A percentile compares a stretch with the other conserved stretches of the same genome.
These are phyloP conservation scores for Pitta sordida DNA, from an alignment of 2,113 vertebrate genomes.

Conservation along the genomic window DNA sequence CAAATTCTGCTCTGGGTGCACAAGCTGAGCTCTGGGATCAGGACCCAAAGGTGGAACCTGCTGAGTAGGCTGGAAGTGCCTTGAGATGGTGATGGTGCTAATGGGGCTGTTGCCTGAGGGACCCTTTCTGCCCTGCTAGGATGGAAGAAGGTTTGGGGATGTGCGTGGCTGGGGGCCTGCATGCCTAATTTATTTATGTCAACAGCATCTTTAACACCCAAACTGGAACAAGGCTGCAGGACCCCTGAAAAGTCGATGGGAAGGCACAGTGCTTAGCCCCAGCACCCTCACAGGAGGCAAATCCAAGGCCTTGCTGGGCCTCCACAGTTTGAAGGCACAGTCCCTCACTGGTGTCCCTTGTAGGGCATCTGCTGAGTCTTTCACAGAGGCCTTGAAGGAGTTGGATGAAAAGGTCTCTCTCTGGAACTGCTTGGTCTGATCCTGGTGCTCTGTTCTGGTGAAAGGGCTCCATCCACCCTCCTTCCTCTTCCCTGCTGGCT, in stretches of 20 bases:
- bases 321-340: background rate
- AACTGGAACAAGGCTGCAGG: background rate
- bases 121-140: background rate
- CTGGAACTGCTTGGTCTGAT: background rate
- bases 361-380: background rate
- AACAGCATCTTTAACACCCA: background rate
- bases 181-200: background rate
- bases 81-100: background rate
- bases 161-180: accelerated
- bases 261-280: background rate
- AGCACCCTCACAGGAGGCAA: background rate
- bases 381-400: background rate
- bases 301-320: background rate
- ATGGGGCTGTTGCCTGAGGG: background rate
- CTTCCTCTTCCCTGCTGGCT: background rate
- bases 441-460: background rate
- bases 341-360: background rate
- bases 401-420: background rate
- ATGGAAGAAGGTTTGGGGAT: background rate
- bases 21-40: background rate
- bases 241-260: background rate
- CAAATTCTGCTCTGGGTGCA: background rate
- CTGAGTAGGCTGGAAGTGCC: background rate
- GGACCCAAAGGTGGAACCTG: background rate
- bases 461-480: background rate